Evolutionary conservation across 2,888 invertebrate species (phyloP).

Genomic region (Orchesellides sinensis): DNA sequence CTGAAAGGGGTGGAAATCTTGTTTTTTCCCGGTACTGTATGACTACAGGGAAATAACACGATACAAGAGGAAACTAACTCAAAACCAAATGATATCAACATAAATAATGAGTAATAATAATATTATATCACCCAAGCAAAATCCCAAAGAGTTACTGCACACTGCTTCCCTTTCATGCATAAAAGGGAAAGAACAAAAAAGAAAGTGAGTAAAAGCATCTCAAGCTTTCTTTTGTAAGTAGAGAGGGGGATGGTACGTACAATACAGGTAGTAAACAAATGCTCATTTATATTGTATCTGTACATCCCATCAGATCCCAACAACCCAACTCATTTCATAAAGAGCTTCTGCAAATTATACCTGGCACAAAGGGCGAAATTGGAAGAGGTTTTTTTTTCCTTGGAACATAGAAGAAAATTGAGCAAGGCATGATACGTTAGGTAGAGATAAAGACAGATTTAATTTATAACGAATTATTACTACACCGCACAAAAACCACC

Average conservation of each 20-base stretch:
- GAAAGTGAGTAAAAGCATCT: background rate
- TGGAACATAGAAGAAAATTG: constrained; percentile 9
- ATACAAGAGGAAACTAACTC: constrained; percentile 1
- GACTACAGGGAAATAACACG: constrained; percentile 7
- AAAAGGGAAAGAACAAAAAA: background rate
- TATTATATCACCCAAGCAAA: constrained; percentile 23
- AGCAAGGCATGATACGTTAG: constrained; percentile 16
- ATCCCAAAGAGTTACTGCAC: background rate
- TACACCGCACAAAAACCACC: constrained; percentile 21
- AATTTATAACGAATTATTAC: constrained; percentile 59
- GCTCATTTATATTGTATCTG: constrained; percentile 34
- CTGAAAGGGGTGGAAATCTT: constrained; percentile 47
- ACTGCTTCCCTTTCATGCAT: background rate
- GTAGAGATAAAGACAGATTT: constrained; percentile 41
- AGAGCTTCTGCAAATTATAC: background rate
- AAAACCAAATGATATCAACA: constrained; percentile 45
- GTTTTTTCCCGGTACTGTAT: background rate
- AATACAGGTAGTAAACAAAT: background rate
- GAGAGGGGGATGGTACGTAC: too few species aligned
- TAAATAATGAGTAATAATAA: constrained; percentile 60
- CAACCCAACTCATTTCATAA: background rate
- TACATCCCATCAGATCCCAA: constrained; percentile 12
- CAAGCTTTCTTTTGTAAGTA: background rate
- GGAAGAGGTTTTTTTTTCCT: background rate
- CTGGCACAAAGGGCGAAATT: background rate